These are phyloP conservation scores for Pseudomyrmex dendroicus DNA, from an alignment of 1,140 invertebrate genomes.

Conservation along the genomic window DNA sequence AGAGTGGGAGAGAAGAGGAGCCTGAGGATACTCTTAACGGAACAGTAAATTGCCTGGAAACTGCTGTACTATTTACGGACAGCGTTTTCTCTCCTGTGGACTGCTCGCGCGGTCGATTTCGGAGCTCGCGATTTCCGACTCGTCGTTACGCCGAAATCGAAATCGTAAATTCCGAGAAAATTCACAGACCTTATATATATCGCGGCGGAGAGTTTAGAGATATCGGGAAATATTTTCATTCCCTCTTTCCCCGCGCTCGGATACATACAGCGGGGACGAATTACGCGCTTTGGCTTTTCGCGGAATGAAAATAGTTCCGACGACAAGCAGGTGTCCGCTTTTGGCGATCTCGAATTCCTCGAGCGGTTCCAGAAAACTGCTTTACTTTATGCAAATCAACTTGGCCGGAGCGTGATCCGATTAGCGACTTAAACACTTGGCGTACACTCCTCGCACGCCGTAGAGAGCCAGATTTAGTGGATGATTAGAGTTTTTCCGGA, in stretches of 20 bases:
- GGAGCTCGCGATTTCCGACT: not conserved
- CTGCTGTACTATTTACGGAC: constrained; percentile 73
- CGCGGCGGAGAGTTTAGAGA: constrained; percentile 22
- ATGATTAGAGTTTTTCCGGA: constrained; percentile 16
- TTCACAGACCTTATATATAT: constrained; percentile 33
- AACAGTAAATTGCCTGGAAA: constrained; percentile 77
- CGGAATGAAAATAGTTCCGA: constrained; percentile 25
- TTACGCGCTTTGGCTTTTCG: not conserved
- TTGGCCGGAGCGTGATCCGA: constrained; percentile 20
- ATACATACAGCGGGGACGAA: too few species aligned
- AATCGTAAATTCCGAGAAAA: constrained; percentile 49
- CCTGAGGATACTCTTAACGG: constrained; percentile 59
- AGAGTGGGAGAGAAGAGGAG: constrained; percentile 35
- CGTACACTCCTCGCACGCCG: not conserved
- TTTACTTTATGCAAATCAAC: constrained; percentile 42
- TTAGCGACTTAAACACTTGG: constrained; percentile 44
- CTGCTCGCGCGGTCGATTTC: constrained; percentile 38
- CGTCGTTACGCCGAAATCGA: constrained; percentile 37
- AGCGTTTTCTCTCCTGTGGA: constrained; percentile 21
- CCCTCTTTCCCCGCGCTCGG: too few species aligned
- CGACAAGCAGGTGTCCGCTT: constrained; percentile 10
- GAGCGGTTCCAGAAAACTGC: constrained; percentile 19
- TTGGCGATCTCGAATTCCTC: constrained; percentile 30
- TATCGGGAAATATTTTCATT: constrained; percentile 15
- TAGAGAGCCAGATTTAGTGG: not conserved